Evolutionary conservation across 2,797 vertebrate genomes (phyloP).

Genomic region (Micrastur ruficollis): DNA sequence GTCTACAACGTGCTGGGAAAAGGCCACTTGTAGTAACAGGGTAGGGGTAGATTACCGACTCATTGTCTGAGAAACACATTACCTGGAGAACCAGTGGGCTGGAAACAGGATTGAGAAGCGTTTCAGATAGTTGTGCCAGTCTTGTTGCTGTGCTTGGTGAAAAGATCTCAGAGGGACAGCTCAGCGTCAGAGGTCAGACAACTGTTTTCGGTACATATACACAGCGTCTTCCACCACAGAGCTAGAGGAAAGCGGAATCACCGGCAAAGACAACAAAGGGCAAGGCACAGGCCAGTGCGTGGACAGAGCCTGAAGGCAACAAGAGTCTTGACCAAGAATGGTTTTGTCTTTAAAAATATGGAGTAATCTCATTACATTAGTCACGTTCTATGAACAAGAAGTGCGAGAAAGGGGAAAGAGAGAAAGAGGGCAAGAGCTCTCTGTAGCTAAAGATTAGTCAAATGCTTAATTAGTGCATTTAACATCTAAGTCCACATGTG

Average conservation of each 20-base stretch:
- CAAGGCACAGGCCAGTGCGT: neutral
- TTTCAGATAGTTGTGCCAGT: neutral
- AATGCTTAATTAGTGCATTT: neutral
- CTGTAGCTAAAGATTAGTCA: neutral
- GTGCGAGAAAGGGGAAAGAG: neutral
- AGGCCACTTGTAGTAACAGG: neutral
- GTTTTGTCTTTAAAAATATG: neutral
- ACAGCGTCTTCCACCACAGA: rapidly evolving
- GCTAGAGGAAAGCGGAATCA: neutral
- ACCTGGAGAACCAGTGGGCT: neutral
- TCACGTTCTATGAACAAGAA: neutral
- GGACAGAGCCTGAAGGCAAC: neutral
- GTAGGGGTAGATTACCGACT: neutral
- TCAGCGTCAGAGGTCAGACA: neutral
- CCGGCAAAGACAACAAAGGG: neutral
- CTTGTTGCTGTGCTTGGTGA: neutral
- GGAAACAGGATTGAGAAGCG: neutral
- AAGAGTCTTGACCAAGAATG: neutral
- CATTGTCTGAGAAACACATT: neutral
- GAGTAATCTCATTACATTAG: neutral
- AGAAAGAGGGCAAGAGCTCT: neutral
- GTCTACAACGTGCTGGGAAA: neutral
- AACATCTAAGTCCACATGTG: neutral
- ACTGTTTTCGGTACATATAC: neutral
- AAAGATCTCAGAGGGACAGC: neutral